phyloP scores from a whole-genome alignment of 2,113 vertebrate species.

The Eidolon helvum region DNA sequence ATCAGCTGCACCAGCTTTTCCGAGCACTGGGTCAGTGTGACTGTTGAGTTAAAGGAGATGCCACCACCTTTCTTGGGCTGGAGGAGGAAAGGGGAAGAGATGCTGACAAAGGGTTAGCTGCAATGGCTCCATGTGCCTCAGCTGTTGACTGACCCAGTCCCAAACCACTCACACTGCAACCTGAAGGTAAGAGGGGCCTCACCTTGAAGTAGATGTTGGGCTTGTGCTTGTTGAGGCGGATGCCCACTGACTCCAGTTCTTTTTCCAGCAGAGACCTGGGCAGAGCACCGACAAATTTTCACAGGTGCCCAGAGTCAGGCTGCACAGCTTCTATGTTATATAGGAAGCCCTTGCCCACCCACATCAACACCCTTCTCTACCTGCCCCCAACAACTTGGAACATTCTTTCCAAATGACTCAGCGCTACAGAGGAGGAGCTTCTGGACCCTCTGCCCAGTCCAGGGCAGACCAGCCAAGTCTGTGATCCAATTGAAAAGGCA shows the following conservation, averaged over 20 bases:
- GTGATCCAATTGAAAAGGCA: neutral
- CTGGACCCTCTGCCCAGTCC: neutral
- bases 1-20: slow-evolving; percentile 99
- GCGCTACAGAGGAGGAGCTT: neutral
- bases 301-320: neutral
- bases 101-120: accelerated
- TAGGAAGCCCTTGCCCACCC: neutral
- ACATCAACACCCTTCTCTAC: neutral
- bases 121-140: neutral
- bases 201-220: slow-evolving; percentile 99
- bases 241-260: slow-evolving; percentile 97
- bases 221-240: slow-evolving; percentile 94
- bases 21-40: slow-evolving; percentile 95
- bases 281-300: neutral
- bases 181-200: neutral
- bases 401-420: neutral
- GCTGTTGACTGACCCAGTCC: accelerated
- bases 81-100: neutral
- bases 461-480: neutral
- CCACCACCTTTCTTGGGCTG: slow-evolving; percentile 98
- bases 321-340: too few species aligned
- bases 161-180: too few species aligned
- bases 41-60: slow-evolving; percentile 97
- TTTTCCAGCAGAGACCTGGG: slow-evolving; percentile 94
- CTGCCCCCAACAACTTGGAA: neutral